Evolutionary conservation across 2,888 invertebrate species (phyloP).

Genomic region (Himalopsyche kuldschensis): DNA sequence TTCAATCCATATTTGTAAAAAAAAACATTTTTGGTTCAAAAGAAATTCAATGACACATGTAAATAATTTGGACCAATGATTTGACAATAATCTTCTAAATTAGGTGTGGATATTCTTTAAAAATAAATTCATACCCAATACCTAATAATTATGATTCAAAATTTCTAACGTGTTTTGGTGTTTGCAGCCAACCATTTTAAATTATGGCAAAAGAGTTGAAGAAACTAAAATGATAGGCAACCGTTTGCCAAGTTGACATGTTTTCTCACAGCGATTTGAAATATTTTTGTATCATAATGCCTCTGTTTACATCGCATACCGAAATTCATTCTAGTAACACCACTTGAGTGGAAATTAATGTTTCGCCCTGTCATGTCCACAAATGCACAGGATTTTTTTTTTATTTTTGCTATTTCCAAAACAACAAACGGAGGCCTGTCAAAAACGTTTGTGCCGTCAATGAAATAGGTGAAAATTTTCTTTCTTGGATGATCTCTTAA

Average conservation of each 20-base stretch:
- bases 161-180: neutral
- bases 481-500: too few relatives aligned
- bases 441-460: too few relatives aligned
- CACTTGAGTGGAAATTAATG: neutral
- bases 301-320: neutral
- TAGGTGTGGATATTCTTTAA: too few relatives aligned
- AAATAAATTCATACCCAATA: too few relatives aligned
- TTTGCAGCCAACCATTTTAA: neutral
- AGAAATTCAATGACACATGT: too few relatives aligned
- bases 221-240: neutral
- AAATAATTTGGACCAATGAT: too few relatives aligned
- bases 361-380: neutral
- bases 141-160: too few relatives aligned
- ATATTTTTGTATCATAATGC: neutral
- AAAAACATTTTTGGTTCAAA: too few relatives aligned
- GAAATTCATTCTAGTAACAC: neutral
- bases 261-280: neutral
- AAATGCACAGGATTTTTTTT: neutral
- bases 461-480: too few relatives aligned
- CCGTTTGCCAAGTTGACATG: neutral
- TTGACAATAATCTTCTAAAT: too few relatives aligned
- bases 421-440: too few relatives aligned
- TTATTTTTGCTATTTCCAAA: neutral
- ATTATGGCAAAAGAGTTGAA: neutral
- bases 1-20: too few relatives aligned